Percentiles rank a stretch among this genome's conserved stretches.
phyloP scores from a whole-genome alignment of 2,888 invertebrate species.

The Oxyteleia sp. region DNA sequence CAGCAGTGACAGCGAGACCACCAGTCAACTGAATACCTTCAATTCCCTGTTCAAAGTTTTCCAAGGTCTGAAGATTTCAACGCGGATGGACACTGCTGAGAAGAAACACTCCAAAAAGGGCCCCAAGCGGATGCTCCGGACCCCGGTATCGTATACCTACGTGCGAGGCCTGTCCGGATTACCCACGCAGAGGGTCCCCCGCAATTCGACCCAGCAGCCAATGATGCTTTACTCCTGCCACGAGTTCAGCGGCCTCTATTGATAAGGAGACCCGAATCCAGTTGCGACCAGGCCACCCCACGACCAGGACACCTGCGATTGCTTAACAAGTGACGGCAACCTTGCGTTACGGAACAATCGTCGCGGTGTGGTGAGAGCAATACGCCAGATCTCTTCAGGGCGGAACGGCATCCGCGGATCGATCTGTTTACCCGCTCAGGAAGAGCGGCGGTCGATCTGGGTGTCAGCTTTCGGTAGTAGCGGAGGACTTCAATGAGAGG shows the following conservation, averaged over 20 bases:
- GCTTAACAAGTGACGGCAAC: slow-evolving; percentile 9
- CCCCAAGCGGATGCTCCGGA: slow-evolving; percentile 92
- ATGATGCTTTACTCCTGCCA: slow-evolving; percentile 77
- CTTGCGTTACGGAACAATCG: slow-evolving; percentile 1
- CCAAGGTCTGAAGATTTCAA: slow-evolving; percentile 90
- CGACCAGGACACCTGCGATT: slow-evolving; percentile 6
- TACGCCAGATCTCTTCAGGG: neutral
- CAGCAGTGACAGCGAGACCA: slow-evolving; percentile 88
- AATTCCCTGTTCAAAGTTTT: slow-evolving; percentile 91
- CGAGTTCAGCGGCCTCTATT: slow-evolving; percentile 78
- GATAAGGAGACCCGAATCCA: slow-evolving; percentile 68
- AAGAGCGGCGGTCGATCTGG: slow-evolving; percentile 5
- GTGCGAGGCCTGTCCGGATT: slow-evolving; percentile 94
- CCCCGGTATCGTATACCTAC: slow-evolving; percentile 94
- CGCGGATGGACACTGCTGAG: slow-evolving; percentile 86
- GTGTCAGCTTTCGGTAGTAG: slow-evolving; percentile 7
- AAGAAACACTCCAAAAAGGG: slow-evolving; percentile 87
- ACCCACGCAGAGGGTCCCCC: slow-evolving; percentile 94
- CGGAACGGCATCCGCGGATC: neutral
- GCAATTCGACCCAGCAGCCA: slow-evolving; percentile 85
- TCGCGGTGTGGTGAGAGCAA: slow-evolving; percentile 6
- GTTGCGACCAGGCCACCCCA: neutral
- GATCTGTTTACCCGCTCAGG: slow-evolving; percentile 2
- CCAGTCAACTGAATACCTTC: slow-evolving; percentile 89
- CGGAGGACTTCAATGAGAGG: slow-evolving; percentile 44